phyloP scores from a whole-genome alignment of 2,113 vertebrate genomes.

The Globicephala melas region DNA sequence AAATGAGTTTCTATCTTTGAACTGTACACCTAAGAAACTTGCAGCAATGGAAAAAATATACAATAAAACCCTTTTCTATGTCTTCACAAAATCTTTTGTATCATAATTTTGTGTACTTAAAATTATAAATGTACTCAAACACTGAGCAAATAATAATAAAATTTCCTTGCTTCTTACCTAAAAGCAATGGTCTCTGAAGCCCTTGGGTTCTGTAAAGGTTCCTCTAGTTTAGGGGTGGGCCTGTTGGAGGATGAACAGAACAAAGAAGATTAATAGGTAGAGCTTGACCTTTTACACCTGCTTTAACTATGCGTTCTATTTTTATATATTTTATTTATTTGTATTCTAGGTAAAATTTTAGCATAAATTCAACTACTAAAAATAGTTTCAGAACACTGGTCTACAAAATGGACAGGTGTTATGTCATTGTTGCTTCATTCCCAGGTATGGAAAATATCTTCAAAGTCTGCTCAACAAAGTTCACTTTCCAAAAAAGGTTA shows the following conservation, averaged over 20 bases:
- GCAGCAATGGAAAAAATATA: background rate
- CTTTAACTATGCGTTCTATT: background rate
- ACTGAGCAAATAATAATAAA: background rate
- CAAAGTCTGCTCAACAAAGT: background rate
- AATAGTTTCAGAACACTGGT: background rate
- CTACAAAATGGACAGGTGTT: background rate
- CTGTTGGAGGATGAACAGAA: background rate
- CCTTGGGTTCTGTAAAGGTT: background rate
- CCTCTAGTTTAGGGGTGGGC: background rate
- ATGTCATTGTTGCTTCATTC: background rate
- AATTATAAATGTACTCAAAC: background rate
- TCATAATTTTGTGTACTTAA: background rate
- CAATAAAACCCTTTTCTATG: background rate
- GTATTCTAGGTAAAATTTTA: background rate
- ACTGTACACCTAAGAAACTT: background rate
- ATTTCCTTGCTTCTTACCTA: background rate
- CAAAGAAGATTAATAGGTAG: background rate
- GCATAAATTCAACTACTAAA: background rate
- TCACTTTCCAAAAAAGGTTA: background rate
- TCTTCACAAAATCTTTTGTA: background rate
- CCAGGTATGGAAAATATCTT: background rate
- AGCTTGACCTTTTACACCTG: background rate
- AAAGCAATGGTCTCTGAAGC: background rate
- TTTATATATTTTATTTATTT: background rate
- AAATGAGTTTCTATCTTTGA: background rate